Evolutionary conservation across 2,888 invertebrate species (phyloP), one percentile per base, ranked within the genome.

Genomic region (Torymus texanus): DNA sequence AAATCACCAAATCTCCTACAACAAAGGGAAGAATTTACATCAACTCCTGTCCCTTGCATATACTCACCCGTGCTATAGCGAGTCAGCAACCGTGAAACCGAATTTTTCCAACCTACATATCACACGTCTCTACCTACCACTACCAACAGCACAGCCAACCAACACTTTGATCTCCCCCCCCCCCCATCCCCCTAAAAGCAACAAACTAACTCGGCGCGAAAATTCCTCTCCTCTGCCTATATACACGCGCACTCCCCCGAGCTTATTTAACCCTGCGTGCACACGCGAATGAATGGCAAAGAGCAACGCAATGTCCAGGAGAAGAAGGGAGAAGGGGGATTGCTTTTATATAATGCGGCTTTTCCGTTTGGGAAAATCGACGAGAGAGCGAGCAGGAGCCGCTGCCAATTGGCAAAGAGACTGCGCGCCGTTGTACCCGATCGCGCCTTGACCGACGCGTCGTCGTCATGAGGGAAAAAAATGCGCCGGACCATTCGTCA

Each of bases 361-460:
- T 73, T 62, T 73, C 55, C 66, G 51, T 78, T 55, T 55, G 63
- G 55, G 70, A 75, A 79, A 70, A 79, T 65, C 59, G 55, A 41
- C 65, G 62, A 16, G 55, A 29, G 4, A n/a, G 53, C 41, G 10
- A 55, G 67, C n/a, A 65, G 51, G 59, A 63, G 58, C 62, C 56
- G 55, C n/a, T 78, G 80, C 80, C 80, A 81, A 81, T 78, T 81
- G 80, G 80, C 80, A 81, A 59, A 41, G 55, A 18, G 11, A 51
- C n/a, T 2, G 11, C 24, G 21, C 11, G 51, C n/a, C 51, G 16
- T 16, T 66, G n/a, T 14, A 41, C 14, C 24, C 12, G 24, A 50
- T 50, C 63, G 70, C 58, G 77, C 78, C 78, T 81, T 78, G 78
- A 75, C 81, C 71, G 75, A 75, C 77, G 51, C 75, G 11, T 24